Evolutionary conservation across 2,888 invertebrate genomes (phyloP), one percentile per base, ranked within the genome.

Genomic region (Operophtera brumata): DNA sequence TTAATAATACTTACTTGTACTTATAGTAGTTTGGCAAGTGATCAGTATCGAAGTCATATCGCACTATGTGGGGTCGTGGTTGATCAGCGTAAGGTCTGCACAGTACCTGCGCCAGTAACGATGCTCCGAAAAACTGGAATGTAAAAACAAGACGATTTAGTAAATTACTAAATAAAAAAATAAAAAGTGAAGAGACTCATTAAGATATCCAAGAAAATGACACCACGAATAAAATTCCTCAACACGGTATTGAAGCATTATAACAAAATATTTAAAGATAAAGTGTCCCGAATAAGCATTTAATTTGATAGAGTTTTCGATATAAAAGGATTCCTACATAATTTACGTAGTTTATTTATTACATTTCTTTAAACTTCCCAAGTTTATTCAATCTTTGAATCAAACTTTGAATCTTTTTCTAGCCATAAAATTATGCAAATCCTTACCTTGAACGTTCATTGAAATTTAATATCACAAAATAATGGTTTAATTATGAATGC

Each of bases 1-100:
- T 6, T 8, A 0, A n/a, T 30, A 4, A 30, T 72, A 88, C 88
- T 87, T 68, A 90, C 89, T 82, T 75, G 61, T 84, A 90, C 47
- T 73, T 84, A 57, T 90, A 89, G 8, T 86, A 84, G 62, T 89
- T 87, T 1, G 90, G 89, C 72, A 89, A 75, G 58, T 84, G 77
- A 2, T 73, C 67, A 20, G 85, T 86, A 36, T 88, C 80, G 57
- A 76, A 74, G 25, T 86, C 77, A 54, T 86, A 85, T n/a, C 66
- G 70, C 12, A 85, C 13, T 0, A 84, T 77, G 71, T 87, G 85
- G 1, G 84, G 71, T 41, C 61, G 70, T 6, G 82, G 62, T 43
- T 77, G 77, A 46, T 69, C 69, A 6, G 81, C 67, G 30, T 62
- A 64, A 9, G 85, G 82, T 50, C 64, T 78, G 39, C 78, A 76